phyloP scores from a whole-genome alignment of 2,888 invertebrate genomes.

The Leucoma salicis region DNA sequence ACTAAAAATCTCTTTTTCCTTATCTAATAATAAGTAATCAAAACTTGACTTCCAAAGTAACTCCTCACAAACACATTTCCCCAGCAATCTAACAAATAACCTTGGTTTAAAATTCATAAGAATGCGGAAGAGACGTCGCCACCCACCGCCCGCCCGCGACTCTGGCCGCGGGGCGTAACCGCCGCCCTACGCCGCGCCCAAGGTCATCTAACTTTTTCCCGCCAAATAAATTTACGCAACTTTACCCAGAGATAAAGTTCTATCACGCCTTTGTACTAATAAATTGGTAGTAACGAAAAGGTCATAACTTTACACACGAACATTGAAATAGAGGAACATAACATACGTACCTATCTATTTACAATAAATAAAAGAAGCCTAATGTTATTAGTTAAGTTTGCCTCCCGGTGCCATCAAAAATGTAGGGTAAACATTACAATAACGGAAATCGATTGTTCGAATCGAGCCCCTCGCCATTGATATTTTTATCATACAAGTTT shows the following conservation, averaged over 20 bases:
- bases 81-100: constrained; percentile 15
- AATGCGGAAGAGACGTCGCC: constrained; percentile 64
- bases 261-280: not conserved
- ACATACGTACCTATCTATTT: too few species aligned
- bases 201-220: constrained; percentile 54
- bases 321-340: not conserved
- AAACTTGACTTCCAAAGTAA: too few species aligned
- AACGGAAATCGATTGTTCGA: constrained; percentile 10
- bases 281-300: not conserved
- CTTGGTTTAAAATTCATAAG: constrained; percentile 49
- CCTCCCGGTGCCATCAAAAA: not conserved
- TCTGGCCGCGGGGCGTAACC: constrained; percentile 73
- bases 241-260: constrained; percentile 4
- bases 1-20: too few species aligned
- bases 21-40: too few species aligned
- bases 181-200: constrained; percentile 73
- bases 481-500: not conserved
- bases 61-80: not conserved
- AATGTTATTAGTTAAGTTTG: not conserved
- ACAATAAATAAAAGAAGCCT: not conserved
- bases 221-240: constrained; percentile 40
- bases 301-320: not conserved
- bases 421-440: constrained; percentile 7
- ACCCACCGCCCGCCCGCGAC: constrained; percentile 77
- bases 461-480: constrained; percentile 1